phyloP scores from a whole-genome alignment of 37 sponge, comb jelly and placozoan genomes.

The Ephydatia muelleri region DNA sequence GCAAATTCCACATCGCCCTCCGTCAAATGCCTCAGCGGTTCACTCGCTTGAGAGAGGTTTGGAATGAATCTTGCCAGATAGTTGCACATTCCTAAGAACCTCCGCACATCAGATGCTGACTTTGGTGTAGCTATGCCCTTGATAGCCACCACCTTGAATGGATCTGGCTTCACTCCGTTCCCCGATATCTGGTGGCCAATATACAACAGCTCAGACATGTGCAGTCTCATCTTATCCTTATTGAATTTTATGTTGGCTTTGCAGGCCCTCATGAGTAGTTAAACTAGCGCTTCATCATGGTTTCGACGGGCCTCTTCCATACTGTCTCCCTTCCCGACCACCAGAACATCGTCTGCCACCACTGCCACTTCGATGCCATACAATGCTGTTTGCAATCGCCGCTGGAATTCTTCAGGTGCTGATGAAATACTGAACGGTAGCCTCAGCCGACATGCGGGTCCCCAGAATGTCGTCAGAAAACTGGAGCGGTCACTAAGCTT shows the following conservation, averaged over 20 bases:
- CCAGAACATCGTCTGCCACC: too few relatives aligned
- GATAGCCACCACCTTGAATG: conserved; percentile 31
- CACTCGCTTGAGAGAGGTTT: conserved; percentile 13
- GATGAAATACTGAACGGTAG: conserved; percentile 30
- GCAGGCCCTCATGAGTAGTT: conserved; percentile 5
- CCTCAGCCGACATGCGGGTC: conserved; percentile 9
- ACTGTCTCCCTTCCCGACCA: conserved; percentile 13
- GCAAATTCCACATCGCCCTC: conserved; percentile 29
- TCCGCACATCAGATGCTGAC: conserved; percentile 14
- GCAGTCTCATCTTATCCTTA: too few relatives aligned
- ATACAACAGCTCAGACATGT: conserved; percentile 1
- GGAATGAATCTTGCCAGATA: conserved; percentile 52
- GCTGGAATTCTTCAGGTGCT: conserved; percentile 29
- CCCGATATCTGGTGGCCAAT: conserved; percentile 31
- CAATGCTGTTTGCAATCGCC: neutral
- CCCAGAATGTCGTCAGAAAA: conserved; percentile 28
- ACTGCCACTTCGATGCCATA: conserved; percentile 24
- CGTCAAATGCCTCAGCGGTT: conserved; percentile 15
- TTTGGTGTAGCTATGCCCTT: conserved; percentile 24
- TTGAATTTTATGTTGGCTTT: too few relatives aligned
- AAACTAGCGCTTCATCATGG: conserved; percentile 14
- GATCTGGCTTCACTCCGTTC: conserved; percentile 56
- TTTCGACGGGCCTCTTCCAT: conserved; percentile 15
- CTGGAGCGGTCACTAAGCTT: neutral
- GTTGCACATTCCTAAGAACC: conserved; percentile 42